Evolutionary conservation across 1,140 invertebrate genomes (phyloP).

Genomic region (Drosophila bifasciata): DNA sequence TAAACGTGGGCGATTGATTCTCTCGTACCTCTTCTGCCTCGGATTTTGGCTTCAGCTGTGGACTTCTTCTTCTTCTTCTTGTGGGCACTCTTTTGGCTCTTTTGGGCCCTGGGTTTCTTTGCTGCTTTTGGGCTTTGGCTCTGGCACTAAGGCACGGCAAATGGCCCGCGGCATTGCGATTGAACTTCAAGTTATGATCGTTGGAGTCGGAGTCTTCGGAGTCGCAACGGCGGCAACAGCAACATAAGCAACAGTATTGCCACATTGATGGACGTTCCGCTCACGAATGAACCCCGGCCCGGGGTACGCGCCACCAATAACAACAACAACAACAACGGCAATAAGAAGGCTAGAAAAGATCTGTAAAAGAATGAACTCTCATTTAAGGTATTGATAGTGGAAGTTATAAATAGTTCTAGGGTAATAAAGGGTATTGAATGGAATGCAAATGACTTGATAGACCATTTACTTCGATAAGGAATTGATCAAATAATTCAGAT

Average conservation of each 20-base stretch:
- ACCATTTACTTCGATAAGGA: too few species aligned
- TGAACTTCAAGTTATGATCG: conserved; percentile 84
- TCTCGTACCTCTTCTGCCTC: conserved; percentile 60
- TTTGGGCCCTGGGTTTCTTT: conserved; percentile 17
- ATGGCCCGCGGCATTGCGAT: conserved; percentile 83
- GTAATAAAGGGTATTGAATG: too few species aligned
- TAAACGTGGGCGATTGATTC: conserved; percentile 84
- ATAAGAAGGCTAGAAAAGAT: neutral
- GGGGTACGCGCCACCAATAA: conserved; percentile 50
- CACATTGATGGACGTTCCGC: conserved; percentile 81
- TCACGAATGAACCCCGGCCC: conserved; percentile 69
- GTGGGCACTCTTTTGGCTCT: conserved; percentile 4
- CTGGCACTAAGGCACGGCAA: conserved; percentile 82
- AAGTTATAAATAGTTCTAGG: too few species aligned
- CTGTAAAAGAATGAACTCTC: neutral
- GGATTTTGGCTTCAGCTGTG: conserved; percentile 19
- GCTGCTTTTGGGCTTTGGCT: conserved; percentile 78
- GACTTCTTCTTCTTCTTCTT: conserved; percentile 10
- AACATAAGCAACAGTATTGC: conserved; percentile 46
- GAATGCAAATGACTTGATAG: too few species aligned
- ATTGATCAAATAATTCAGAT: too few species aligned
- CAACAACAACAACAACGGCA: conserved; percentile 44
- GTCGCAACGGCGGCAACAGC: conserved; percentile 38
- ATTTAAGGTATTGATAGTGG: too few species aligned
- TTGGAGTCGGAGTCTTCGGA: conserved; percentile 60